These are phyloP conservation scores for Toxotes jaculatrix DNA, from an alignment of 2,113 vertebrate species.

Conservation along the genomic window DNA sequence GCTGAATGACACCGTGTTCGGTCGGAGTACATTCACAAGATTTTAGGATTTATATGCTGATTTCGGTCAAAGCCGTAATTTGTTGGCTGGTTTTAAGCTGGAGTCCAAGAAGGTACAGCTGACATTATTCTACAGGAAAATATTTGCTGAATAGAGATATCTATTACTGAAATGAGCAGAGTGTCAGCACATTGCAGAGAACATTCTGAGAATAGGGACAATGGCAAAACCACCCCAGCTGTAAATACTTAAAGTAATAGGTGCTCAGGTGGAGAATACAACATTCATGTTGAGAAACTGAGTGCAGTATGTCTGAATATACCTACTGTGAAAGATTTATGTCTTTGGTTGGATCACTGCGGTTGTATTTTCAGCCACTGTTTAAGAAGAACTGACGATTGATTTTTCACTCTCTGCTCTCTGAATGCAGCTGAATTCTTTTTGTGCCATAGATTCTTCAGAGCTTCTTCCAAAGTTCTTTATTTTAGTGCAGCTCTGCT, in stretches of 20 bases:
- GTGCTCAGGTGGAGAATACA: background rate
- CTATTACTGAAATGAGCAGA: slow-evolving; percentile 62
- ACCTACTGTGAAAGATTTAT: background rate
- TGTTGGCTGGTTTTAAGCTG: background rate
- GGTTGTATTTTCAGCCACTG: background rate
- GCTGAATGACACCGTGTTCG: slow-evolving; percentile 5
- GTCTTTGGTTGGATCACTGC: background rate
- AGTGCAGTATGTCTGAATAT: background rate
- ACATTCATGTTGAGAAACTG: background rate
- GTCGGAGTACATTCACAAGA: background rate
- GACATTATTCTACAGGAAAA: slow-evolving; percentile 56
- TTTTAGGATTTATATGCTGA: background rate
- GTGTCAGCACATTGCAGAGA: slow-evolving; percentile 59
- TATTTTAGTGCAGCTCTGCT: background rate
- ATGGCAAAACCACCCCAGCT: slow-evolving; percentile 3
- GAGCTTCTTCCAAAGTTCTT: background rate
- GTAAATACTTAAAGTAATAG: slow-evolving; percentile 18
- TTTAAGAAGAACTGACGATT: background rate
- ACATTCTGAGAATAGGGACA: slow-evolving; percentile 22
- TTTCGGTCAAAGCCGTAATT: slow-evolving; percentile 2
- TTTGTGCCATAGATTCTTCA: background rate
- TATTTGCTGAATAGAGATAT: slow-evolving; percentile 69
- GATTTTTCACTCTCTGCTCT: background rate
- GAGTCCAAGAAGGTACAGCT: slow-evolving; percentile 8
- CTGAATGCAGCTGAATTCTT: background rate